A percentile compares a stretch with the other conserved stretches of the same genome.
Evolutionary conservation across 2,113 vertebrate species (phyloP).

Genomic region (Podilymbus podiceps): DNA sequence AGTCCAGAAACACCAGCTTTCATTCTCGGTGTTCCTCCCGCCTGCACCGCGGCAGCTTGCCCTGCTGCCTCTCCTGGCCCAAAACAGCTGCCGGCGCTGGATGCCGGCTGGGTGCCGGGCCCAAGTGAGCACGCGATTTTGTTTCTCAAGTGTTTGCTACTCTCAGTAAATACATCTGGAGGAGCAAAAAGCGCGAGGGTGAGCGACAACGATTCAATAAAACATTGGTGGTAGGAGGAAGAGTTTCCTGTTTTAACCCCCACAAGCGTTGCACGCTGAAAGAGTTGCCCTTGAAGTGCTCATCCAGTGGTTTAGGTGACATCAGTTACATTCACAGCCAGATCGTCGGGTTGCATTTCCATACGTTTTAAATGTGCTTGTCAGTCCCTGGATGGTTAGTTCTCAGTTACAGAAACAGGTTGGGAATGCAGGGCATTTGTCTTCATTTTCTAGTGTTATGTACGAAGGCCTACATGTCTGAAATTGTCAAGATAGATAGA

Average conservation of each 20-base stretch:
- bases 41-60: rapidly evolving
- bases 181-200: background rate
- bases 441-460: background rate
- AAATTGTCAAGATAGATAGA: background rate
- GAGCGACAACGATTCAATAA: background rate
- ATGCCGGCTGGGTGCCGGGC: background rate
- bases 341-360: background rate
- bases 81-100: background rate
- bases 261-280: background rate
- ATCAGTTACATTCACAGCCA: background rate
- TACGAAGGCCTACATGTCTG: background rate
- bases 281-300: background rate
- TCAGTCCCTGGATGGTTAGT: background rate
- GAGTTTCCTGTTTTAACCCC: background rate
- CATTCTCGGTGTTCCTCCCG: background rate
- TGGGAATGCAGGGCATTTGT: background rate
- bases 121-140: background rate
- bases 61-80: background rate
- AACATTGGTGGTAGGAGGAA: background rate
- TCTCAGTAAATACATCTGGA: background rate
- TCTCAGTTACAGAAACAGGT: background rate
- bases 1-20: background rate
- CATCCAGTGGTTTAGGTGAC: background rate
- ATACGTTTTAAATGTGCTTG: background rate
- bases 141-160: background rate